These are phyloP conservation scores for Lycocorax pyrrhopterus DNA, from an alignment of 2,113 vertebrate species.

Conservation along the genomic window DNA sequence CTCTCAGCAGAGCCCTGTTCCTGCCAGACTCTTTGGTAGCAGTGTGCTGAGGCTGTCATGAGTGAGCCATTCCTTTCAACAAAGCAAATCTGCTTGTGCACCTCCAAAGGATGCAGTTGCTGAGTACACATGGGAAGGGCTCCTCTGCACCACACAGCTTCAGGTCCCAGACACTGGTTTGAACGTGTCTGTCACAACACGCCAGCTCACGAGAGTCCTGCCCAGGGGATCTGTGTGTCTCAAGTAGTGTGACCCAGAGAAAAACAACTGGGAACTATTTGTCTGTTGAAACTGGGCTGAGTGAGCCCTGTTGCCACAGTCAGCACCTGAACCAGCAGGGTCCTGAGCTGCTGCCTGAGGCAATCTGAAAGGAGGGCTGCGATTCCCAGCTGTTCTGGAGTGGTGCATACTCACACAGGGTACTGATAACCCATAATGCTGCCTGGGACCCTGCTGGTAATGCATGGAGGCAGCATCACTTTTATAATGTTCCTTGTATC, in stretches of 20 bases:
- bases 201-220: fast-evolving
- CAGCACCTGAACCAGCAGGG: not conserved
- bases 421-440: fast-evolving
- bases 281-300: not conserved
- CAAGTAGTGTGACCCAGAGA: not conserved
- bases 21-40: constrained; percentile 6
- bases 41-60: not conserved
- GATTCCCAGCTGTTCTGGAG: fast-evolving
- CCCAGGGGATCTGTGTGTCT: not conserved
- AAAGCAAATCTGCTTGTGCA: not conserved
- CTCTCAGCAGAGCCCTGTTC: not conserved
- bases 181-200: fast-evolving
- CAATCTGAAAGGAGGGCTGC: not conserved
- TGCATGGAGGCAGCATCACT: not conserved
- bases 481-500: not conserved
- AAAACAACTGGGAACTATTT: not conserved
- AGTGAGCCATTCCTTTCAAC: not conserved
- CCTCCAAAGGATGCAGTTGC: not conserved
- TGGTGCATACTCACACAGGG: not conserved
- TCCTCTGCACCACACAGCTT: fast-evolving
- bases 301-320: fast-evolving
- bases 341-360: not conserved
- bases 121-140: not conserved
- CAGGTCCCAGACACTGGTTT: not conserved
- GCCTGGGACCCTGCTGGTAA: not conserved